A percentile compares a stretch with the other conserved stretches of the same genome.
phyloP scores from a whole-genome alignment of 2,113 vertebrate genomes.

The Hystrix brachyura region DNA sequence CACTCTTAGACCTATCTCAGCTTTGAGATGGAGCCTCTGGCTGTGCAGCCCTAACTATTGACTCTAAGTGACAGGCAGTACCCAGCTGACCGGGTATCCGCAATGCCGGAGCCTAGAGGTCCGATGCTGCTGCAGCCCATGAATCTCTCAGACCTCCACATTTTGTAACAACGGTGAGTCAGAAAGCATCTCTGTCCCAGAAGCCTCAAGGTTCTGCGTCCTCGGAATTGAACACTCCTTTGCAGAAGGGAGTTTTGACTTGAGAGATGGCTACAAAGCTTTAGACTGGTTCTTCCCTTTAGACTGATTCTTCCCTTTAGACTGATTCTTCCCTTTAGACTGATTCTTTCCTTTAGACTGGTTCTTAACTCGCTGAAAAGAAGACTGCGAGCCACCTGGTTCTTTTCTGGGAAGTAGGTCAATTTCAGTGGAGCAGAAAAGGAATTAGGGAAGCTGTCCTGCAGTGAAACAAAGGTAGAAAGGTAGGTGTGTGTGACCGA shows the following conservation, averaged over 20 bases:
- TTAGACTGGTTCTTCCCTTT: not conserved
- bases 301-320: not conserved
- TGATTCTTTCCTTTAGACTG: not conserved
- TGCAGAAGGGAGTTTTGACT: not conserved
- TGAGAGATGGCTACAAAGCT: not conserved
- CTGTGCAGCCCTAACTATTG: not conserved
- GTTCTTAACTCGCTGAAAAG: not conserved
- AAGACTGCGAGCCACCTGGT: not conserved
- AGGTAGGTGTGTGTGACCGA: not conserved
- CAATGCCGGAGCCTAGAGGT: not conserved
- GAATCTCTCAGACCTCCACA: not conserved
- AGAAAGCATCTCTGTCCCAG: not conserved
- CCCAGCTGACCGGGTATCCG: not conserved
- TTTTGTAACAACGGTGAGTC: not conserved
- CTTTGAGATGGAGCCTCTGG: not conserved
- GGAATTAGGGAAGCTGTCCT: not conserved
- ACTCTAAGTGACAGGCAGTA: not conserved
- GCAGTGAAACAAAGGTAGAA: slow-evolving; percentile 16
- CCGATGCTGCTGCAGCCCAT: not conserved
- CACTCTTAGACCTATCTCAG: not conserved
- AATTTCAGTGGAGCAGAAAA: slow-evolving; percentile 24
- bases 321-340: not conserved
- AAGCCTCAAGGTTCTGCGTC: not conserved
- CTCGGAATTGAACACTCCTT: not conserved
- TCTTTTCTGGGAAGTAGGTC: slow-evolving; percentile 44